Conservation (phyloP, 2,888 invertebrate species). For the Mantis religiosa region DNA sequence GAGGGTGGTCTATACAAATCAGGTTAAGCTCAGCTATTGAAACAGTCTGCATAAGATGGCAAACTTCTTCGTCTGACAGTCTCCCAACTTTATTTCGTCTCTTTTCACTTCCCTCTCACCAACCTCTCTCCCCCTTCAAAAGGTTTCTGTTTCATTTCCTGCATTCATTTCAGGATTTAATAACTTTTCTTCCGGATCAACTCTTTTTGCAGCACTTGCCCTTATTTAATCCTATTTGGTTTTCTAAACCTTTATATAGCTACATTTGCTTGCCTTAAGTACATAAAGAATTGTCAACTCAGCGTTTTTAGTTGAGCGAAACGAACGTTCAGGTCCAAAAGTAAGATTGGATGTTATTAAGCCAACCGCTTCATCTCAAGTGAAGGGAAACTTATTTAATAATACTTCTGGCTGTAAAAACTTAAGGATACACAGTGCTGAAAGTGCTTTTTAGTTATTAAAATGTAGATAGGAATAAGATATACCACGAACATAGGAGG, state of each 20-base stretch:
- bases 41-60: neutral
- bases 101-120: neutral
- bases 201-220: neutral
- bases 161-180: conserved; percentile 16
- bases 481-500: neutral
- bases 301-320: neutral
- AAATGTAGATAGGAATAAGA: neutral
- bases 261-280: neutral
- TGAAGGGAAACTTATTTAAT: neutral
- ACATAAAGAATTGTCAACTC: neutral
- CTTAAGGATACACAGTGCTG: neutral
- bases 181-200: conserved; percentile 3
- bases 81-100: neutral
- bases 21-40: neutral
- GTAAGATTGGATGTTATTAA: neutral
- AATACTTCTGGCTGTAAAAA: neutral
- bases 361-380: neutral
- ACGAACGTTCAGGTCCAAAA: neutral
- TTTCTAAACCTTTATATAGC: neutral
- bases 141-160: conserved; percentile 22
- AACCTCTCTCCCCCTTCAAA: neutral
- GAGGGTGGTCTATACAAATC: neutral
- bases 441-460: neutral
- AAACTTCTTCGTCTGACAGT: neutral
- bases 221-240: neutral